Evolutionary conservation across 2,113 vertebrate genomes (phyloP), one percentile per base, ranked within the genome.

Genomic region (Tauraco erythrolophus): DNA sequence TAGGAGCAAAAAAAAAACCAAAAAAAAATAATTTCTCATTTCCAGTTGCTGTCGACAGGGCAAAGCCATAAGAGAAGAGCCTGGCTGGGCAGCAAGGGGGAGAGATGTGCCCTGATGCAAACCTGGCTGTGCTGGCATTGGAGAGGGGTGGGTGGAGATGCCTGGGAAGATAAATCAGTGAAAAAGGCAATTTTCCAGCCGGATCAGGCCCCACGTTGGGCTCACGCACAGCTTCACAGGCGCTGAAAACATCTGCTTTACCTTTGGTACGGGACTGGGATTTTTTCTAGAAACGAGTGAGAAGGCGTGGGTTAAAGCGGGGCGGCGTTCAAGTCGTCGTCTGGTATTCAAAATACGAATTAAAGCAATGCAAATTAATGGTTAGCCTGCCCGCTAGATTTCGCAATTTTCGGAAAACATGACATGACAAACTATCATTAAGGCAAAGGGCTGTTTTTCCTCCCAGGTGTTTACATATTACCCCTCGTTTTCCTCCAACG

Each of bases 361-460:
- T 95, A 97, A 84, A 90, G 85, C 41, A 8, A 91, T 30, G 84
- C 65, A 95, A 97, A 96, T 93, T 35, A 88, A 81, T 28, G 93
- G 94, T 57, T 94, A 80, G 14, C 85, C 66, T 65, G 61, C 70
- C 70, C 31, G 8, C 78, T 33, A 1, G 33, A 1, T 97, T 88
- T 88, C 6, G 1, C 95, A 93, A 94, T 25, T 69, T 45, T 27
- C 60, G 82, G 22, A 65, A 90, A 92, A 72, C 6, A 61, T 3
- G 77, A 92, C 77, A 43, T 27, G 78, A 91, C 89, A 71, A 95
- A 92, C 93, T 77, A 88, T 93, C 88, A 95, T 97, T 95, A 92
- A 93, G 79, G 74, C 78, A 94, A 89, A 89, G 93, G 87, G 84
- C 79, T 95, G 84, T 4, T 88, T 92, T 95, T 85, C 92, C 81